phyloP scores from a whole-genome alignment of 2,113 vertebrate species.

The Rafetus swinhoei region DNA sequence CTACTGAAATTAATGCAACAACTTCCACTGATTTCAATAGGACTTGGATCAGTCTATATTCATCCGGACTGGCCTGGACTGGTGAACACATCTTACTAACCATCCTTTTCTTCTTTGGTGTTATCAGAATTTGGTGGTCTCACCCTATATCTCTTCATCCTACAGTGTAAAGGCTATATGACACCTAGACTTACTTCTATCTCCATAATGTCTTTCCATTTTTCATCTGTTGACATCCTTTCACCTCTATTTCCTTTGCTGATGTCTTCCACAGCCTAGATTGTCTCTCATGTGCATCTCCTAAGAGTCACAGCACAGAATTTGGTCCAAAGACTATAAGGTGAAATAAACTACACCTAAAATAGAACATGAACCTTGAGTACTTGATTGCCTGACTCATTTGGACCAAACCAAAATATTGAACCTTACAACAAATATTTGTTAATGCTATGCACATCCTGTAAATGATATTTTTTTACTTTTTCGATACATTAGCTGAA shows the following conservation, averaged over 20 bases:
- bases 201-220: background rate
- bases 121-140: background rate
- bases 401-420: background rate
- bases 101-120: background rate
- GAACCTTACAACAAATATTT: background rate
- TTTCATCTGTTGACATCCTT: background rate
- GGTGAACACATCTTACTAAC: background rate
- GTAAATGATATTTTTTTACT: fast-evolving
- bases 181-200: background rate
- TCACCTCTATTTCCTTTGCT: background rate
- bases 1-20: background rate
- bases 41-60: background rate
- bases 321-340: background rate
- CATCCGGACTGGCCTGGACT: background rate
- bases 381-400: background rate
- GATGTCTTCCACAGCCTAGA: background rate
- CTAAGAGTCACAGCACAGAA: background rate
- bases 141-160: background rate
- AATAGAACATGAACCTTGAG: background rate
- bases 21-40: background rate
- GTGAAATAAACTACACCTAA: fast-evolving
- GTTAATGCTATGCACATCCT: background rate
- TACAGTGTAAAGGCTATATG: background rate
- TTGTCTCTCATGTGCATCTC: background rate
- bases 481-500: background rate